A percentile compares a stretch with the other conserved stretches of the same genome.
phyloP scores from a whole-genome alignment of 1,140 invertebrate species.

The Anthonomus grandis region DNA sequence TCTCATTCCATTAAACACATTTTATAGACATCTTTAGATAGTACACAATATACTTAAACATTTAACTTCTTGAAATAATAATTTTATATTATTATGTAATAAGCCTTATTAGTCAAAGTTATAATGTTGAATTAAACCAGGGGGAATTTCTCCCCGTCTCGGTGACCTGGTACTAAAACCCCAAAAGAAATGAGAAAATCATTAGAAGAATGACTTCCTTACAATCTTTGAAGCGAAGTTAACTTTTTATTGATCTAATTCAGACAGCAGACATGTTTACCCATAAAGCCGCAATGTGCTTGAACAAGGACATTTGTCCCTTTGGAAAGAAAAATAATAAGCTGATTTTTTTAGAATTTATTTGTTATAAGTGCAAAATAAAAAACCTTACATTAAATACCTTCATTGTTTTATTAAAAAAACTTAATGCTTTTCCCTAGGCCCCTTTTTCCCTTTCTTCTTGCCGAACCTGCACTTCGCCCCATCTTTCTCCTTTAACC shows the following conservation, averaged over 20 bases:
- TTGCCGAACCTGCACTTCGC: conserved; percentile 21
- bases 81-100: no score
- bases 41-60: no score
- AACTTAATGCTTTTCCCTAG: neutral
- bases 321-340: neutral
- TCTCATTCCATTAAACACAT: no score
- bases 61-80: no score
- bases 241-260: conserved; percentile 94
- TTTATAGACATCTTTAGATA: no score
- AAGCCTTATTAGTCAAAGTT: no score
- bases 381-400: neutral
- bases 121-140: no score
- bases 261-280: conserved; percentile 88
- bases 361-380: neutral
- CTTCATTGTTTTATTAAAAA: neutral
- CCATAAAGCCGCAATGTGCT: conserved; percentile 76
- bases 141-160: no score
- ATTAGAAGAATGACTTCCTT: conserved; percentile 88
- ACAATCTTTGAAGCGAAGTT: conserved; percentile 82
- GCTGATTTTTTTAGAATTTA: neutral
- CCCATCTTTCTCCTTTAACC: conserved; percentile 29
- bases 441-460: neutral
- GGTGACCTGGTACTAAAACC: no score
- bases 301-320: conserved; percentile 83
- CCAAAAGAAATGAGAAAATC: conserved; percentile 83